Evolutionary conservation across 2,888 invertebrate genomes (phyloP).

Genomic region (Tetragnatha montana): DNA sequence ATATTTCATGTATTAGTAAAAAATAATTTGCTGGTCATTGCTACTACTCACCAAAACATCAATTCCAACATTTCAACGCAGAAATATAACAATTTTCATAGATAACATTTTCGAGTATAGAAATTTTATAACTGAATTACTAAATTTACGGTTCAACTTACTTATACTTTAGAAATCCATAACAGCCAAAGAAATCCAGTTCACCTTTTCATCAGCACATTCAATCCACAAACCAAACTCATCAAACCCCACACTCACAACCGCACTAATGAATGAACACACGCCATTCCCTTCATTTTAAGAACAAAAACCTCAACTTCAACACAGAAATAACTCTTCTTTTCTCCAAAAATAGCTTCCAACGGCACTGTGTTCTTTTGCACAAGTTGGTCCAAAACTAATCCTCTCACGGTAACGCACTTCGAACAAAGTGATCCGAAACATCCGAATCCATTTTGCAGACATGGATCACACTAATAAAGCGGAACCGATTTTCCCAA

Average conservation of each 20-base stretch:
- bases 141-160: too few relatives aligned
- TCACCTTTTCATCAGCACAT: neutral
- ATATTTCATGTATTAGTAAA: too few relatives aligned
- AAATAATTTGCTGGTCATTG: too few relatives aligned
- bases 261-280: constrained; percentile 6
- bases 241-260: neutral
- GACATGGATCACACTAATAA: constrained; percentile 1
- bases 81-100: too few relatives aligned
- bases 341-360: constrained; percentile 21
- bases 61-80: too few relatives aligned
- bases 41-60: too few relatives aligned
- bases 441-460: constrained; percentile 3
- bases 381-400: constrained; percentile 14
- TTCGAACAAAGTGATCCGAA: constrained; percentile 8
- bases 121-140: too few relatives aligned
- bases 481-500: constrained; percentile 53
- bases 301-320: too few relatives aligned
- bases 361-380: neutral
- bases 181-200: neutral
- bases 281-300: neutral
- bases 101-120: too few relatives aligned
- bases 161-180: neutral
- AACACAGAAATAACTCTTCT: constrained; percentile 28
- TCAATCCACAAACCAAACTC: neutral
- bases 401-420: constrained; percentile 24